Percentiles rank a stretch among this genome's conserved stretches.
phyloP scores from a whole-genome alignment of 1,140 invertebrate species.

The roundworm (Caenorhabditis elegans) region DNA sequence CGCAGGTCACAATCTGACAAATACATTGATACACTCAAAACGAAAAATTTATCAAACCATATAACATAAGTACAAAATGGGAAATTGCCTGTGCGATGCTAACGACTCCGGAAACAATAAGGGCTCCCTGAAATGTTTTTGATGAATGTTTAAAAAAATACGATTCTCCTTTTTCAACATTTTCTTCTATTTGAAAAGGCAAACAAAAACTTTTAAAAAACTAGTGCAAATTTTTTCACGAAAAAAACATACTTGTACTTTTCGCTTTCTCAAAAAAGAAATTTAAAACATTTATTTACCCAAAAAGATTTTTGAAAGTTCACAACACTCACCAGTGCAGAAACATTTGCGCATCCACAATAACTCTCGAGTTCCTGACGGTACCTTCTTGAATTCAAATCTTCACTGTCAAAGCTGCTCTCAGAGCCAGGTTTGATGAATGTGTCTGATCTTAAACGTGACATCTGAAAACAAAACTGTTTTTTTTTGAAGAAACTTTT shows the following conservation, averaged over 20 bases:
- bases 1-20: neutral
- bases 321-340: neutral
- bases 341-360: neutral
- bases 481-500: neutral
- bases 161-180: too few species aligned
- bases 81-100: neutral
- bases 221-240: too few species aligned
- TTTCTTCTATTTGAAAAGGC: too few species aligned
- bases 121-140: neutral
- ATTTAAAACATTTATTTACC: too few species aligned
- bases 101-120: neutral
- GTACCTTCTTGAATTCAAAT: constrained; percentile 8
- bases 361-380: neutral
- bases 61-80: neutral
- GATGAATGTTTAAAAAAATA: too few species aligned
- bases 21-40: neutral
- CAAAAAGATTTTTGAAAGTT: too few species aligned
- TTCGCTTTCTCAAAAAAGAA: too few species aligned
- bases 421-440: neutral
- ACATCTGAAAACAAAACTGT: neutral
- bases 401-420: constrained; percentile 14
- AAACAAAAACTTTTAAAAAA: too few species aligned
- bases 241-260: too few species aligned
- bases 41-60: neutral
- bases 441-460: neutral